Evolutionary conservation across 2,888 invertebrate species (phyloP).

Genomic region (Drosophila percnosoma): DNA sequence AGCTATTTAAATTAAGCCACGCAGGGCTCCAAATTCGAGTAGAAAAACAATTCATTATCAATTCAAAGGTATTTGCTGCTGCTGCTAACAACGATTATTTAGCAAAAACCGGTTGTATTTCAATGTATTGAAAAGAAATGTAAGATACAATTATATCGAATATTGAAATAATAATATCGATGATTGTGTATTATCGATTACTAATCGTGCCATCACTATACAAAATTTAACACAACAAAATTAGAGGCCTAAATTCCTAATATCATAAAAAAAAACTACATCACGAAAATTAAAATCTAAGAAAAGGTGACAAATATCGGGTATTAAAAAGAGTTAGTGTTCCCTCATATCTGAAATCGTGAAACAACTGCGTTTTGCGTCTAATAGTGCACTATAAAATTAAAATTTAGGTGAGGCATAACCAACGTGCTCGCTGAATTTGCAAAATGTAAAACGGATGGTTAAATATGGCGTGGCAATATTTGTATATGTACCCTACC

Average conservation of each 20-base stretch:
- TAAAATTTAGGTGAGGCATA: slow-evolving; percentile 70
- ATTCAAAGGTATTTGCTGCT: too few species aligned
- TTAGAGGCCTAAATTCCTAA: slow-evolving; percentile 31
- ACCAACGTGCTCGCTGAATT: slow-evolving; percentile 57
- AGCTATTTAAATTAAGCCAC: too few species aligned
- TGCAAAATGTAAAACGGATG: slow-evolving; percentile 32
- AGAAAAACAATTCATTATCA: too few species aligned
- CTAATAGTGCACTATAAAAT: slow-evolving; percentile 29
- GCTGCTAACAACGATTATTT: neutral
- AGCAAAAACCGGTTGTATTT: neutral
- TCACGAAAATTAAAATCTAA: slow-evolving; percentile 35
- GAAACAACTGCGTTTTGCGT: slow-evolving; percentile 16
- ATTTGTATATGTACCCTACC: slow-evolving; percentile 5
- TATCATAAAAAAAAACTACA: slow-evolving; percentile 30
- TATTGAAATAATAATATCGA: neutral
- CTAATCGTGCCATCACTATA: neutral
- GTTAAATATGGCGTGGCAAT: slow-evolving; percentile 18
- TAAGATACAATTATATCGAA: neutral
- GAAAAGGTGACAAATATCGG: slow-evolving; percentile 60
- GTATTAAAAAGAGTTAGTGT: slow-evolving; percentile 44
- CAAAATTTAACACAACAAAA: slow-evolving; percentile 39
- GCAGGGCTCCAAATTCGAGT: too few species aligned
- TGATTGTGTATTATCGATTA: neutral
- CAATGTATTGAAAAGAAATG: neutral
- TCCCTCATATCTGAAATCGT: slow-evolving; percentile 27